A percentile compares a stretch with the other conserved stretches of the same genome.
These are phyloP conservation scores for Zingel zingel DNA, from an alignment of 2,113 vertebrate species.

Conservation along the genomic window DNA sequence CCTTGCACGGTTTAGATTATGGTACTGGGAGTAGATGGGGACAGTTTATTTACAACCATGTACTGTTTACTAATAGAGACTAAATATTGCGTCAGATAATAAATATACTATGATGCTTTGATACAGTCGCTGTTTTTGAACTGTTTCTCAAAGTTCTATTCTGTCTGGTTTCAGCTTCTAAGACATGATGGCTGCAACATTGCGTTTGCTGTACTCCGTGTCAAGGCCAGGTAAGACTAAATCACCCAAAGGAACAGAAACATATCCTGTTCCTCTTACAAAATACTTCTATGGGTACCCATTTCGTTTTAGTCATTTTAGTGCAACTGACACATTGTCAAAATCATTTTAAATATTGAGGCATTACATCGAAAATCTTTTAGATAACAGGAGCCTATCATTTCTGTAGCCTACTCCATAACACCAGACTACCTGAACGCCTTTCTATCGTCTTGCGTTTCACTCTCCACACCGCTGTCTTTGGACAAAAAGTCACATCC, in stretches of 20 bases:
- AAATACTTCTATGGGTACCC: too few species aligned
- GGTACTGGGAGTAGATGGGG: neutral
- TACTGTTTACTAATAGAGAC: too few species aligned
- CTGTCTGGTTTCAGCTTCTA: conserved; percentile 39
- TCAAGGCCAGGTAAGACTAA: conserved; percentile 78
- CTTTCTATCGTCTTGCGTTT: too few species aligned
- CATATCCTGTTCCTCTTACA: neutral
- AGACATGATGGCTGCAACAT: conserved; percentile 77
- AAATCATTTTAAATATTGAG: too few species aligned
- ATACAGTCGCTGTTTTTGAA: neutral
- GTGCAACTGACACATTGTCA: neutral
- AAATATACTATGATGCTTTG: too few species aligned
- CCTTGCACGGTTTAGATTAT: neutral
- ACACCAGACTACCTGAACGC: too few species aligned
- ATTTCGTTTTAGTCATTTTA: neutral
- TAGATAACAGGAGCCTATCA: too few species aligned
- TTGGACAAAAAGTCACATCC: too few species aligned
- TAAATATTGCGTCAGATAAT: neutral
- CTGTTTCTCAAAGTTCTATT: neutral
- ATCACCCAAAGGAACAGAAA: neutral
- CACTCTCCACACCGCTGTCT: too few species aligned
- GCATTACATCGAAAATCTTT: too few species aligned
- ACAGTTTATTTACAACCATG: neutral
- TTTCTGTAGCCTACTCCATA: too few species aligned
- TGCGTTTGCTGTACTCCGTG: conserved; percentile 77